These are phyloP conservation scores for Drosophila recens DNA, from an alignment of 2,888 invertebrate genomes.

Conservation along the genomic window DNA sequence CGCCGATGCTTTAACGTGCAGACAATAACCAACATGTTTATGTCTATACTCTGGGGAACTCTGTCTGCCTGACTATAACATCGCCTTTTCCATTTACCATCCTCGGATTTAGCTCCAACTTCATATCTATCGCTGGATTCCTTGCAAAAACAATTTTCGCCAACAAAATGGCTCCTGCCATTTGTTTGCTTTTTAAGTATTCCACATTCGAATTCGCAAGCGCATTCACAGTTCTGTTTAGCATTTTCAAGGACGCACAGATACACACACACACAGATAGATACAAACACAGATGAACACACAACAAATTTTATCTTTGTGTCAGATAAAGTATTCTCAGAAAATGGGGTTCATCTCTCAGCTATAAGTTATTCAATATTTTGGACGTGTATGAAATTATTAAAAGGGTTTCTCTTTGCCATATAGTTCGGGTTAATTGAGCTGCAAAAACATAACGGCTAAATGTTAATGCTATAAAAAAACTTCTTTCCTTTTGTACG, in stretches of 20 bases:
- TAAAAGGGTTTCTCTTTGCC: conserved; percentile 58
- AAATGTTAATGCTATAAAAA: conserved; percentile 40
- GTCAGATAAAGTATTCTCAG: conserved; percentile 12
- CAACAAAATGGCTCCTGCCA: conserved; percentile 25
- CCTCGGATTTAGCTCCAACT: background rate
- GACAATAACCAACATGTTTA: conserved; percentile 64
- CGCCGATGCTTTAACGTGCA: conserved; percentile 44
- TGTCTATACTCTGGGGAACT: conserved; percentile 58
- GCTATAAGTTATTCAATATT: conserved; percentile 63
- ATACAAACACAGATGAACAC: background rate
- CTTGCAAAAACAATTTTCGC: conserved; percentile 29
- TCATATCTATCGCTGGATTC: background rate
- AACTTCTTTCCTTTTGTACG: background rate
- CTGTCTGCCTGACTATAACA: conserved; percentile 6
- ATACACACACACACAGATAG: background rate
- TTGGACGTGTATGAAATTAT: conserved; percentile 63
- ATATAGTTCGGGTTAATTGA: conserved; percentile 22
- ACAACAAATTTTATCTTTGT: conserved; percentile 4
- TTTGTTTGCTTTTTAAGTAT: conserved; percentile 38
- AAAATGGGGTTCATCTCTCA: conserved; percentile 21
- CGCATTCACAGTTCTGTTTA: conserved; percentile 48
- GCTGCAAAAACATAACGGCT: conserved; percentile 49
- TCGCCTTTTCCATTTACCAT: background rate
- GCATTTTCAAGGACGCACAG: conserved; percentile 56
- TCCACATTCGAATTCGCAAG: conserved; percentile 40